Conservation (phyloP, 2,113 vertebrate species). For the Haemorhous mexicanus region DNA sequence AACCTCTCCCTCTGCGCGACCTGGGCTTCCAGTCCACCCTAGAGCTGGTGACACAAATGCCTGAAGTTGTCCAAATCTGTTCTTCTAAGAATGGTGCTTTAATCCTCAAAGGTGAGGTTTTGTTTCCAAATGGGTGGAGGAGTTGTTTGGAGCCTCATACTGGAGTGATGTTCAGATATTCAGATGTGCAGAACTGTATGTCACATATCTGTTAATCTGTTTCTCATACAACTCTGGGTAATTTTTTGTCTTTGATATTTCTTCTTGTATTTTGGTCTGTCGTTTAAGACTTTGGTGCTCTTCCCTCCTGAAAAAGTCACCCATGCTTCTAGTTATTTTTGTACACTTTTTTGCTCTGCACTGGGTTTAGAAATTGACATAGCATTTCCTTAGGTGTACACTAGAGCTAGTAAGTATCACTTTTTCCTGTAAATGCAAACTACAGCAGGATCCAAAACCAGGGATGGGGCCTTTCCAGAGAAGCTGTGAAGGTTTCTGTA, state of each 20-base stretch:
- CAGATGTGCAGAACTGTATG: background rate
- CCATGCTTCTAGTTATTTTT: background rate
- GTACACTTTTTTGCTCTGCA: background rate
- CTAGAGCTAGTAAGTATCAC: background rate
- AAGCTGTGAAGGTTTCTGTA: background rate
- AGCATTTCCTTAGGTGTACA: background rate
- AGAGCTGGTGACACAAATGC: slow-evolving; percentile 86
- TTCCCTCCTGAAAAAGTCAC: background rate
- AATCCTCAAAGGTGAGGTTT: slow-evolving; percentile 77
- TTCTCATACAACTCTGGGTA: background rate
- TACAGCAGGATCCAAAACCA: background rate
- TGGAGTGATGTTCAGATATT: background rate
- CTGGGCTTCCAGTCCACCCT: slow-evolving; percentile 82
- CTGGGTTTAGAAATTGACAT: background rate
- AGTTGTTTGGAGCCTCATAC: background rate
- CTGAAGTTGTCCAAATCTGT: slow-evolving; percentile 79
- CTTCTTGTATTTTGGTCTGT: background rate
- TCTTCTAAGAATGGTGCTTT: slow-evolving; percentile 54
- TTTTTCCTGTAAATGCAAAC: background rate
- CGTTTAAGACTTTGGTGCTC: background rate
- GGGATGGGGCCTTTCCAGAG: rapidly evolving
- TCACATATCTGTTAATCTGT: background rate
- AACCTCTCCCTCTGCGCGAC: slow-evolving; percentile 74
- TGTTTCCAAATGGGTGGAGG: background rate
- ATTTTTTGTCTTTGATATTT: background rate